Conservation (phyloP, 2,113 vertebrate genomes). For the Coturnix japonica region DNA sequence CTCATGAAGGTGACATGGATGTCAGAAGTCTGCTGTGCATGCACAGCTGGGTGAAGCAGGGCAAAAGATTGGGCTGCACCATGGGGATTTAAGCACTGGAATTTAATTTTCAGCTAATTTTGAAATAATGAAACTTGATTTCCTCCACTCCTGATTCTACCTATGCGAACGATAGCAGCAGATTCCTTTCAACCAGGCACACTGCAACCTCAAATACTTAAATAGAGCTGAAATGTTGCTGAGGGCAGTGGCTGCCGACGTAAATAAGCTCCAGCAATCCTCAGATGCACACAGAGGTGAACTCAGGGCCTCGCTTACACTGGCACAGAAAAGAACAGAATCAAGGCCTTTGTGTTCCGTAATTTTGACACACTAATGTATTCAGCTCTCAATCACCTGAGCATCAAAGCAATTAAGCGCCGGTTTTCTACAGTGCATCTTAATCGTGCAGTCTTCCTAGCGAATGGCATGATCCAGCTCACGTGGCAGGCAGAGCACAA, state of each 20-base stretch:
- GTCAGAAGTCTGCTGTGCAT: background rate
- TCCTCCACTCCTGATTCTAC: background rate
- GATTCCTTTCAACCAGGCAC: background rate
- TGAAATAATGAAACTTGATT: slow-evolving; percentile 1
- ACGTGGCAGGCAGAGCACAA: background rate
- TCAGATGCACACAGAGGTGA: background rate
- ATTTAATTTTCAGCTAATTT: slow-evolving; percentile 12
- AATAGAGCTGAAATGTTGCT: background rate
- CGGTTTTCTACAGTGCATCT: slow-evolving; percentile 34
- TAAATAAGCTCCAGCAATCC: background rate
- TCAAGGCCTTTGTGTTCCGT: slow-evolving; percentile 22
- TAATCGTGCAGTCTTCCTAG: slow-evolving; percentile 1
- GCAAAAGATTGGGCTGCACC: background rate
- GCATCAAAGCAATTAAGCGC: slow-evolving; percentile 57
- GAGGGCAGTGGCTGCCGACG: background rate
- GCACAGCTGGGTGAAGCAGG: background rate
- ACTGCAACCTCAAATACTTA: background rate
- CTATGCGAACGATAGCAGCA: background rate
- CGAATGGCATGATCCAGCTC: background rate
- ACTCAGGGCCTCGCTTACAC: background rate
- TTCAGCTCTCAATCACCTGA: slow-evolving; percentile 55
- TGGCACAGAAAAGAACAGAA: background rate
- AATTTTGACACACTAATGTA: slow-evolving; percentile 18
- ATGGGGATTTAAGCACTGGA: background rate
- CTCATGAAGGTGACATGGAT: background rate